Conservation (phyloP, 2,113 vertebrate genomes). For the Chrysemys picta region DNA sequence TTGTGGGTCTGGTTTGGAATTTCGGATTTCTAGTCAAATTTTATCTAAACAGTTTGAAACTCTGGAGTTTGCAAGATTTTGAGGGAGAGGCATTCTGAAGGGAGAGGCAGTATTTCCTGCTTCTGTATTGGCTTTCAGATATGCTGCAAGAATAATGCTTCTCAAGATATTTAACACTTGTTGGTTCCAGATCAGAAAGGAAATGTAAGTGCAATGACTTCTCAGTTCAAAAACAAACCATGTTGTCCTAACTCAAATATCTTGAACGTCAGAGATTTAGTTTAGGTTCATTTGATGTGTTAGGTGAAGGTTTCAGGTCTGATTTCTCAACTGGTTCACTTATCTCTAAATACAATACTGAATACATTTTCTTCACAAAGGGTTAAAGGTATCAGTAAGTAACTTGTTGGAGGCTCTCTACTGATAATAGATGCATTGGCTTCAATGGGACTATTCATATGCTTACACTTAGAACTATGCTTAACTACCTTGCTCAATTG, state of each 20-base stretch:
- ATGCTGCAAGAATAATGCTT: neutral
- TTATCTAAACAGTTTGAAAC: neutral
- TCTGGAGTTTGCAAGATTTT: neutral
- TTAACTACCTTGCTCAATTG: too few species aligned
- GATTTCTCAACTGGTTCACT: neutral
- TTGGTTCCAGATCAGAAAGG: neutral
- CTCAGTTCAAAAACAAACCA: too few species aligned
- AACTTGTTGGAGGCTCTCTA: neutral
- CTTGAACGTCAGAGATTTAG: neutral
- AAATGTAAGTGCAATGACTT: neutral
- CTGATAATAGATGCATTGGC: neutral
- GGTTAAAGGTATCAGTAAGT: neutral
- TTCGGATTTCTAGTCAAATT: neutral
- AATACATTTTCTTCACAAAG: neutral
- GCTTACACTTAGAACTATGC: too few species aligned
- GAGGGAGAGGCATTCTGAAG: neutral
- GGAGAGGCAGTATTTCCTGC: neutral
- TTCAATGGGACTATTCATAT: neutral
- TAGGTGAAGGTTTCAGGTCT: too few species aligned
- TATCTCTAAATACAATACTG: neutral
- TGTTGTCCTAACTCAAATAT: neutral
- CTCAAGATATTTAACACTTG: neutral
- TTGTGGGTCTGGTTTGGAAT: neutral
- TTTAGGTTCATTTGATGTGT: neutral
- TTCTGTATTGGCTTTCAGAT: neutral